Percentiles rank a stretch among this genome's conserved stretches.
Evolutionary conservation across 1,140 invertebrate species (phyloP).

Genomic region (Diabrotica virgifera): DNA sequence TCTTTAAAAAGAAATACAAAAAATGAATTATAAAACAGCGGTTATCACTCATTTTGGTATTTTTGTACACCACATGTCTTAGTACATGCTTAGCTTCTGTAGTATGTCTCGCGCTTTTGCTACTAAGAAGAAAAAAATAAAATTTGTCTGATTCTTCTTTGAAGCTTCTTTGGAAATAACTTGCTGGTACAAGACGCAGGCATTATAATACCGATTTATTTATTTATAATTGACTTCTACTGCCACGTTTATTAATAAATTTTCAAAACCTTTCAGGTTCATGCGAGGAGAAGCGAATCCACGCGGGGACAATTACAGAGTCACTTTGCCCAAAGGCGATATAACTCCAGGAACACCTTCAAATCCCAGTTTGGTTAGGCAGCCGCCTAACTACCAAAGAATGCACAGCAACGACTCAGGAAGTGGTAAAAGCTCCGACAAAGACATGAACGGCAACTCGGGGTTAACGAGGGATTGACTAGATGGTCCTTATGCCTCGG

Average conservation of each 20-base stretch:
- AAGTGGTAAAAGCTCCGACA: constrained; percentile 68
- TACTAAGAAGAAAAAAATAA: no score
- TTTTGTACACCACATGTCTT: no score
- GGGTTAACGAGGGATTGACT: constrained; percentile 63
- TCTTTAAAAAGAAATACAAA: no score
- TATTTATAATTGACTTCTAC: not conserved
- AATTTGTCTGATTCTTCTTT: no score
- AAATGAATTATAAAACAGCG: no score
- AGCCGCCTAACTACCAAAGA: constrained; percentile 73
- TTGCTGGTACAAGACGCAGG: not conserved
- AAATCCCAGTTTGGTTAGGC: constrained; percentile 56
- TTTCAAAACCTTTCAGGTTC: constrained; percentile 56
- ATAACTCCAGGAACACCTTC: constrained; percentile 66
- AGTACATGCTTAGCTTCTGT: no score
- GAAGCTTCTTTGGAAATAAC: not conserved
- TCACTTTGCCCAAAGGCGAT: constrained; percentile 51
- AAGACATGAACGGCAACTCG: constrained; percentile 55
- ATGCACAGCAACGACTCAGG: constrained; percentile 80
- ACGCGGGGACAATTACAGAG: constrained; percentile 42
- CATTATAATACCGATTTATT: not conserved
- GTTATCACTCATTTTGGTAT: no score
- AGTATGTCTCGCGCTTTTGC: no score
- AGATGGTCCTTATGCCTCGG: constrained; percentile 60
- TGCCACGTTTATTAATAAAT: no score
- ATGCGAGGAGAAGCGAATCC: constrained; percentile 71